These are phyloP conservation scores for Liasis olivaceus DNA, from an alignment of 2,797 vertebrate species.

Conservation along the genomic window DNA sequence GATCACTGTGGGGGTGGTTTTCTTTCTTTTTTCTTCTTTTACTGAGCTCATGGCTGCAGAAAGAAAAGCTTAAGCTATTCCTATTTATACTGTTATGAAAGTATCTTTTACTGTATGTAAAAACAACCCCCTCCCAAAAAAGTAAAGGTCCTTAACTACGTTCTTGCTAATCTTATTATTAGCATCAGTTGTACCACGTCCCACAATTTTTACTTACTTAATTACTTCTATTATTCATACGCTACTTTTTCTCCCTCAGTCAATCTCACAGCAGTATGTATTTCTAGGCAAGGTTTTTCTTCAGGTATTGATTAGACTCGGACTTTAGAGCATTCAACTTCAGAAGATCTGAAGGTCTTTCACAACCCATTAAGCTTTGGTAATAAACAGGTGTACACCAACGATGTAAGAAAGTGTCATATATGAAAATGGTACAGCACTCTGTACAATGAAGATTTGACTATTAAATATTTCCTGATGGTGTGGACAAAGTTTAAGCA, in stretches of 20 bases:
- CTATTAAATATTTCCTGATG: background rate
- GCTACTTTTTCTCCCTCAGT: background rate
- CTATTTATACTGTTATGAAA: background rate
- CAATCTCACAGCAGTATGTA: background rate
- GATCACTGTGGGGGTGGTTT: background rate
- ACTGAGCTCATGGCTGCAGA: background rate
- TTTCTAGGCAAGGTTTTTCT: background rate
- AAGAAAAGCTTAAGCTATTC: background rate
- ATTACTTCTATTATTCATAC: background rate
- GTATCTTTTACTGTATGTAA: background rate
- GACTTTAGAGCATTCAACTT: background rate
- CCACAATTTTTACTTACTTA: background rate
- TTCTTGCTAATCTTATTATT: background rate
- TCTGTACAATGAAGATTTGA: background rate
- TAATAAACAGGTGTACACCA: background rate
- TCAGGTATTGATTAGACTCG: background rate
- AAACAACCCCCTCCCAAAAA: background rate
- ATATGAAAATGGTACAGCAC: background rate
- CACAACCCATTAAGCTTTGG: background rate
- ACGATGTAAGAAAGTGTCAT: background rate
- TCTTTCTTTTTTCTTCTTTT: too few relatives aligned
- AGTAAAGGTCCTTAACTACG: background rate
- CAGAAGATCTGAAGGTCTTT: background rate
- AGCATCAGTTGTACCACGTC: background rate
- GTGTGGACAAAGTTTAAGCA: background rate